These are phyloP conservation scores for Holothuria scabra DNA, from an alignment of 53 echinoderm and acorn worm genomes.

Conservation along the genomic window DNA sequence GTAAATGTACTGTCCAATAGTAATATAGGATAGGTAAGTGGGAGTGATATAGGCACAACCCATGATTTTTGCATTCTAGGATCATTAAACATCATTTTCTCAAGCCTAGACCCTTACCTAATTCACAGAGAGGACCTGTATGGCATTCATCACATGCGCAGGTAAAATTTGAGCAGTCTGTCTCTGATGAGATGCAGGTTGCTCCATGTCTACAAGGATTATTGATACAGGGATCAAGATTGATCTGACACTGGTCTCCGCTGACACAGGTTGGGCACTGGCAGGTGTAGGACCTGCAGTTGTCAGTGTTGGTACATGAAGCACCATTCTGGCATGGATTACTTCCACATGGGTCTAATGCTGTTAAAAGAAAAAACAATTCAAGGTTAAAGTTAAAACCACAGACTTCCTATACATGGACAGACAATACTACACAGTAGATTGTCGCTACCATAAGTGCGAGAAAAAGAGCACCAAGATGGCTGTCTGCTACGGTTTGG, in stretches of 20 bases:
- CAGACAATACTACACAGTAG: too few species aligned
- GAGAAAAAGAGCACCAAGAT: too few species aligned
- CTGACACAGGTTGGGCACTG: slow-evolving; percentile 71
- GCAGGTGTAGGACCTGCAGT: slow-evolving; percentile 56
- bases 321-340: slow-evolving; percentile 84
- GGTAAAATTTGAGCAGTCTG: slow-evolving; percentile 57
- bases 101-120: slow-evolving; percentile 58
- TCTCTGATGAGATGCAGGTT: slow-evolving; percentile 34
- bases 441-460: too few species aligned
- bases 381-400: too few species aligned
- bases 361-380: slow-evolving; percentile 26
- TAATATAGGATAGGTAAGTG: too few species aligned
- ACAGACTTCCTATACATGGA: too few species aligned
- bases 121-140: slow-evolving; percentile 72
- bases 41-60: too few species aligned
- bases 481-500: too few species aligned
- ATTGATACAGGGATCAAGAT: slow-evolving; percentile 33
- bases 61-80: too few species aligned
- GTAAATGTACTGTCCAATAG: too few species aligned
- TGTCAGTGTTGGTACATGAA: slow-evolving; percentile 5
- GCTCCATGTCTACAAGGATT: slow-evolving; percentile 38
- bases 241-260: slow-evolving; percentile 65
- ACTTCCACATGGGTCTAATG: slow-evolving; percentile 71
- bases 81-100: too few species aligned
- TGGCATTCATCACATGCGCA: slow-evolving; percentile 83